A percentile compares a stretch with the other conserved stretches of the same genome.
Conservation (phyloP, 1,140 invertebrate genomes). For the Pachyrhynchus sulphureomaculatus region DNA sequence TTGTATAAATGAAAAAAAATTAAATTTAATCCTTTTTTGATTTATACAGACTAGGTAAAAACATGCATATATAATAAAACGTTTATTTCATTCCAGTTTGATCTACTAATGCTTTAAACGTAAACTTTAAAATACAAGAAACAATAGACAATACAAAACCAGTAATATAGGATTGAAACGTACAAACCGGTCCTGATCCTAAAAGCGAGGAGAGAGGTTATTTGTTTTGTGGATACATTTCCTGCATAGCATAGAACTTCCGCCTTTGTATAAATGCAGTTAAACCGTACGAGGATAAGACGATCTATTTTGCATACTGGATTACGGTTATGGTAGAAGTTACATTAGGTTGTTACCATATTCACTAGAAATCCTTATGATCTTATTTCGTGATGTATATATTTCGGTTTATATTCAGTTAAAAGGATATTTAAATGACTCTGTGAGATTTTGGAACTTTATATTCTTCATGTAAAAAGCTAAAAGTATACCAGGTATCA, state of each 20-base stretch:
- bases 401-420: background rate
- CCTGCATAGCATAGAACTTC: constrained; percentile 19
- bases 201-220: constrained; percentile 15
- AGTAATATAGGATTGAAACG: constrained; percentile 9
- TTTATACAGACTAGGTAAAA: too few relatives aligned
- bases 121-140: constrained; percentile 12
- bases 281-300: constrained; percentile 14
- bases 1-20: too few relatives aligned
- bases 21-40: too few relatives aligned
- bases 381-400: background rate
- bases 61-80: too few relatives aligned
- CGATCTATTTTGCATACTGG: constrained; percentile 13
- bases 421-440: too few relatives aligned
- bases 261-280: constrained; percentile 17
- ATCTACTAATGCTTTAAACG: constrained; percentile 10
- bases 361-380: constrained; percentile 4
- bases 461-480: too few relatives aligned
- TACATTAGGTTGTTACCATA: constrained; percentile 13
- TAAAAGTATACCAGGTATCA: too few relatives aligned
- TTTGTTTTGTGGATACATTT: constrained; percentile 24
- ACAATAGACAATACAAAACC: constrained; percentile 16
- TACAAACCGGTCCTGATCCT: constrained; percentile 10
- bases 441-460: too few relatives aligned
- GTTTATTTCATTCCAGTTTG: too few relatives aligned
- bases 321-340: constrained; percentile 5